A percentile compares a stretch with the other conserved stretches of the same genome.
Evolutionary conservation across 2,797 vertebrate genomes (phyloP).

Genomic region (Furcifer pardalis): DNA sequence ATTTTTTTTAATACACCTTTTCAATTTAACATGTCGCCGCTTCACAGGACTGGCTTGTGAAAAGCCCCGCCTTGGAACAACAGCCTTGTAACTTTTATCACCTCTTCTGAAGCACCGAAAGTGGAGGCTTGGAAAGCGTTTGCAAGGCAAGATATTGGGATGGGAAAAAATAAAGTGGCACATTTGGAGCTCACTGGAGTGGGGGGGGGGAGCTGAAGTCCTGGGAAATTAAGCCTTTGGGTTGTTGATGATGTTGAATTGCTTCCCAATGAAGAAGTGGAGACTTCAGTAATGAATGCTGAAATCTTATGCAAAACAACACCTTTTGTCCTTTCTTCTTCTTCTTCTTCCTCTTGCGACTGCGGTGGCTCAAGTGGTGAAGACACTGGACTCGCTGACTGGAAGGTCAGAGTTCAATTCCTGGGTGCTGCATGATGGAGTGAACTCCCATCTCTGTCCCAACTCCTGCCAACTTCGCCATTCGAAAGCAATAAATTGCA

Average conservation of each 20-base stretch:
- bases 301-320: too few species aligned
- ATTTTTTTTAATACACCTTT: not conserved
- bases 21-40: not conserved
- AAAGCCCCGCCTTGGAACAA: not conserved
- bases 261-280: not conserved
- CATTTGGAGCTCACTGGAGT: fast-evolving
- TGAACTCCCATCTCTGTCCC: too few species aligned
- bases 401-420: too few species aligned
- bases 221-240: constrained; percentile 28
- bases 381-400: too few species aligned
- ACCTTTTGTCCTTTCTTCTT: too few species aligned
- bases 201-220: constrained; percentile 25
- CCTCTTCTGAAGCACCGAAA: not conserved
- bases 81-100: not conserved
- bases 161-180: constrained; percentile 17
- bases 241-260: not conserved
- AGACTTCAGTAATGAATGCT: not conserved
- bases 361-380: too few species aligned
- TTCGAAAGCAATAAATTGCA: too few species aligned
- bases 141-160: not conserved
- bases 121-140: not conserved
- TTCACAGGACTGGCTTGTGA: not conserved
- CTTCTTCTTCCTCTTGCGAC: too few species aligned
- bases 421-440: too few species aligned
- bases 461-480: too few species aligned